These are phyloP conservation scores for Euthynnus affinis DNA, from an alignment of 2,797 vertebrate genomes.

Conservation along the genomic window DNA sequence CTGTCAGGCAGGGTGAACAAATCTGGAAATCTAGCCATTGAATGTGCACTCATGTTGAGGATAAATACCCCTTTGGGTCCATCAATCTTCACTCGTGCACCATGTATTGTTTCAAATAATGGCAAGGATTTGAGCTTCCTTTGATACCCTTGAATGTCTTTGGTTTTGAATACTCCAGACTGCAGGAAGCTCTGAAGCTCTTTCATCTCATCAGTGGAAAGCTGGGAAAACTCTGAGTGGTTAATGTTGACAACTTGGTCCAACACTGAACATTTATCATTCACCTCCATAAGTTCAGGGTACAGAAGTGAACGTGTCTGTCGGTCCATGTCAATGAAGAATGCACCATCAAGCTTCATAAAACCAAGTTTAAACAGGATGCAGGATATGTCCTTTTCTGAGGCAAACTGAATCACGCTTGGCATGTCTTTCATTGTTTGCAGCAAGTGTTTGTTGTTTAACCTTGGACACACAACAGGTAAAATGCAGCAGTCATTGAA, in stretches of 20 bases:
- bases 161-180: constrained; percentile 57
- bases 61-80: constrained; percentile 59
- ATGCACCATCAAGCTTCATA: constrained; percentile 42
- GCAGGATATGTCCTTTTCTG: not conserved
- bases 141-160: constrained; percentile 43
- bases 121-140: constrained; percentile 81
- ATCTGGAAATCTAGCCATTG: constrained; percentile 44
- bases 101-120: constrained; percentile 80
- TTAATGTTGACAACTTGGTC: constrained; percentile 60
- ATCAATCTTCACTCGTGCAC: constrained; percentile 71
- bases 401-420: constrained; percentile 56
- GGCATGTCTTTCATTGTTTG: constrained; percentile 69
- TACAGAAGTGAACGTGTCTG: accelerated
- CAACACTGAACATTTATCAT: constrained; percentile 72
- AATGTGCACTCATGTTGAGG: constrained; percentile 38
- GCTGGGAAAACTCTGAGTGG: constrained; percentile 64
- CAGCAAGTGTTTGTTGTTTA: constrained; percentile 66
- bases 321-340: not conserved
- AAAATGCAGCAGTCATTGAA: constrained; percentile 76
- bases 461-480: constrained; percentile 75
- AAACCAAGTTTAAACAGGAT: constrained; percentile 83
- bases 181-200: constrained; percentile 73
- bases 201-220: constrained; percentile 56
- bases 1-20: constrained; percentile 59
- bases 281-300: constrained; percentile 67